Evolutionary conservation across 2,888 invertebrate genomes (phyloP).

Genomic region (Vanessa cardui): DNA sequence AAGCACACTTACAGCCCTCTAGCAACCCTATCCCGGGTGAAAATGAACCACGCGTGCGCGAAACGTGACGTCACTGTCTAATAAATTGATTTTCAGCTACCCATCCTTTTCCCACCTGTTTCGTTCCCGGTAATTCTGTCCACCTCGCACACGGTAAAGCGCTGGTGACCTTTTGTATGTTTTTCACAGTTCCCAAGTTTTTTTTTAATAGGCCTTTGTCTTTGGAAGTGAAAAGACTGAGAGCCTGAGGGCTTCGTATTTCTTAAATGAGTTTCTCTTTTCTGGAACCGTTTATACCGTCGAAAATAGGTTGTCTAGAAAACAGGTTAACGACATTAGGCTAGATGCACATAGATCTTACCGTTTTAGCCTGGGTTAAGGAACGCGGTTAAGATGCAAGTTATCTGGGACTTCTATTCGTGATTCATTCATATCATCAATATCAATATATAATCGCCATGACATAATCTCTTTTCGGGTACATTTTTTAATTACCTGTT

Average conservation of each 20-base stretch:
- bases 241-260: constrained; percentile 57
- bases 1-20: constrained; percentile 42
- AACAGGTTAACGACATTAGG: constrained; percentile 34
- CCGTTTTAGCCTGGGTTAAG: constrained; percentile 18
- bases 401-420: constrained; percentile 25
- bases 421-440: constrained; percentile 19
- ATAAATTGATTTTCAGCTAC: constrained; percentile 82
- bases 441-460: constrained; percentile 7
- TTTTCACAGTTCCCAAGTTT: constrained; percentile 69
- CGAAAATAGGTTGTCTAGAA: constrained; percentile 38
- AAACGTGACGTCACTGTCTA: constrained; percentile 79
- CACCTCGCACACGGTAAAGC: constrained; percentile 64
- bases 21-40: constrained; percentile 75
- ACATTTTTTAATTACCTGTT: no score
- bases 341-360: constrained; percentile 29
- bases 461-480: not conserved
- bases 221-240: constrained; percentile 65
- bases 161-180: constrained; percentile 77
- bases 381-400: constrained; percentile 9
- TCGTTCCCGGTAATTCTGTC: constrained; percentile 50
- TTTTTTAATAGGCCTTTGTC: constrained; percentile 73
- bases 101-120: constrained; percentile 54
- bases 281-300: constrained; percentile 40
- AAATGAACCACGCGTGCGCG: constrained; percentile 69
- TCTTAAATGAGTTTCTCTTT: constrained; percentile 52